Evolutionary conservation across 2,888 invertebrate genomes (phyloP), one percentile per base, ranked within the genome.

Genomic region (Aporophyla nigra): DNA sequence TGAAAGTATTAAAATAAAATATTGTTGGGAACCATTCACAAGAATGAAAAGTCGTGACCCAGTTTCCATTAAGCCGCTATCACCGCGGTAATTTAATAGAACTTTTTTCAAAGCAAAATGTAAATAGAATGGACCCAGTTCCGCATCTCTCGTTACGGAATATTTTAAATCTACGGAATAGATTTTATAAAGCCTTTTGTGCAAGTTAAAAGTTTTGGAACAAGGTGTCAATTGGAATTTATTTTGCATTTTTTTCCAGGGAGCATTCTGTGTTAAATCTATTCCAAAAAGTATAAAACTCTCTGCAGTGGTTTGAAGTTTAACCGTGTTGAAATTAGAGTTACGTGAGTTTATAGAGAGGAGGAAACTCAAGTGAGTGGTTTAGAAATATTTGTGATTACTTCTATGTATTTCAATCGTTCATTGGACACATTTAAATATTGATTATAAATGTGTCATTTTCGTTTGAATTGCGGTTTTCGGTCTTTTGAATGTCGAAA

Each of bases 1-100:
- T 71, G 62, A 87, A 86, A 82, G 72, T 73, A 84, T 86, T 87
- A 71, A 80, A 85, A 82, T 86, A 82, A 82, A 84, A 87, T 86
- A 85, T 84, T 80, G 85, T 80, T 71, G 51, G 62, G 65, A 72
- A 78, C 76, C 71, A 82, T 86, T 80, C 82, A 82, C 51, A 71
- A 74, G 76, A 85, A 86, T 78, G 59, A 78, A 83, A 85, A 82
- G 76, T 80, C 74, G 74, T 80, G 80, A 76, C 87, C 83, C 78
- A 86, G 87, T 87, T 87, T 80, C 66, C 74, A 80, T 85, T 86
- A 62, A 87, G 78, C 83, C 74, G 80, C 74, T 85, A 80, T 86
- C 80, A 83, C 70, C 76, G 83, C 74, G 66, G 83, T 87, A 87
- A 86, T 87, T 85, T 83, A 83, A 84, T 86, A 73, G 63, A 86